phyloP scores from a whole-genome alignment of 2,797 vertebrate species.

The Pseudocheirus occidentalis region DNA sequence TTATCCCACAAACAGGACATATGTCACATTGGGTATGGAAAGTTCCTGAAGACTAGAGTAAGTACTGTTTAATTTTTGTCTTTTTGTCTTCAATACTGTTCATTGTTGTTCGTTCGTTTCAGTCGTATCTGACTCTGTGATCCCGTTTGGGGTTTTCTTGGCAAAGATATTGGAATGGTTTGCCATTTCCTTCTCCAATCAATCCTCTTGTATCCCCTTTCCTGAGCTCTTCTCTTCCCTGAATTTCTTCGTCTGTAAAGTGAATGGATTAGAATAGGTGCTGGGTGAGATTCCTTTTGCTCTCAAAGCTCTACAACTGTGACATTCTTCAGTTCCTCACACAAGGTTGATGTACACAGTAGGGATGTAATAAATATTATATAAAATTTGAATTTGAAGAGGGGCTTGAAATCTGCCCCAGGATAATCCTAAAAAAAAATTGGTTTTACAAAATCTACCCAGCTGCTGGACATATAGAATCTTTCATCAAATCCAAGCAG shows the following conservation, averaged over 20 bases:
- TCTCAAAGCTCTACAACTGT: background rate
- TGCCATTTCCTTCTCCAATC: background rate
- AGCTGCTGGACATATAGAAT: background rate
- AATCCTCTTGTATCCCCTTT: background rate
- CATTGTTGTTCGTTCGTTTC: background rate
- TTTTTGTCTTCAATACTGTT: background rate
- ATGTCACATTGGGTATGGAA: background rate
- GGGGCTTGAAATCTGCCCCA: background rate
- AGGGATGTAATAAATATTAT: background rate
- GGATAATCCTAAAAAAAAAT: background rate
- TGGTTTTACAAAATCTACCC: background rate
- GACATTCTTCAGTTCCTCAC: background rate
- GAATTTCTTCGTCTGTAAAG: background rate
- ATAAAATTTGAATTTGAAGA: background rate
- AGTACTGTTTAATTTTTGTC: background rate
- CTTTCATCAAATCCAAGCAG: background rate
- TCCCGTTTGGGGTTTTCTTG: background rate
- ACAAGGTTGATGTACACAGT: background rate
- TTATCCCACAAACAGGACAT: background rate
- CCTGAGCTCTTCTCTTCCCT: background rate
- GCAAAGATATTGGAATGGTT: background rate
- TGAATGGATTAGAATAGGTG: background rate
- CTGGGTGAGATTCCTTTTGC: background rate
- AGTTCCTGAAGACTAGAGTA: background rate
- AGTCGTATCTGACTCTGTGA: background rate